Conservation (phyloP, 2,113 vertebrate genomes). For the Trematomus loennbergii region DNA sequence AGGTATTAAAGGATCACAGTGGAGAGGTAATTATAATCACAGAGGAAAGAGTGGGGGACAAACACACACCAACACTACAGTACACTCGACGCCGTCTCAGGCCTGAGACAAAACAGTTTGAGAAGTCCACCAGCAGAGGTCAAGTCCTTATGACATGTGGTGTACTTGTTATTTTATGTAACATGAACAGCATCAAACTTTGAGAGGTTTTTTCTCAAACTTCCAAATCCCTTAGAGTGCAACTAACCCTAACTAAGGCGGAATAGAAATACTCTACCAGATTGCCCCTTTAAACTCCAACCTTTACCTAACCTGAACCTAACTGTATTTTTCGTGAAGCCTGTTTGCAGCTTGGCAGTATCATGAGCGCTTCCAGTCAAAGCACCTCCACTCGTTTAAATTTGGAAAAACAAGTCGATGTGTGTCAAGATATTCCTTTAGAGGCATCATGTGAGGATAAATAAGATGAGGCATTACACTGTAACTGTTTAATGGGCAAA, state of each 20-base stretch:
- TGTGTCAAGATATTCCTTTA: not conserved
- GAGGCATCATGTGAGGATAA: not conserved
- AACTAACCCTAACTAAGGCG: not conserved
- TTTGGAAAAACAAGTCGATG: not conserved
- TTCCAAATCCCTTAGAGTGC: not conserved
- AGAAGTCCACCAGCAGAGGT: constrained; percentile 17
- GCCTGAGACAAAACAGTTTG: constrained; percentile 25
- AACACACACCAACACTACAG: constrained; percentile 49
- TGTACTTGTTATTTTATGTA: not conserved
- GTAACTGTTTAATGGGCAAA: too few species aligned
- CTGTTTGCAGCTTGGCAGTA: not conserved
- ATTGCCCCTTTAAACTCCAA: not conserved
- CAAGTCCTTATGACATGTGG: constrained; percentile 5
- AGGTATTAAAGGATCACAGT: constrained; percentile 69
- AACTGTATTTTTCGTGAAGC: not conserved
- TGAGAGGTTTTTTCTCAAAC: not conserved
- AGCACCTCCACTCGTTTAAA: too few species aligned
- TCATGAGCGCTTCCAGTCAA: not conserved
- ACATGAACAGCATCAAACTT: not conserved
- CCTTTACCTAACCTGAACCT: not conserved
- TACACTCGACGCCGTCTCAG: not conserved
- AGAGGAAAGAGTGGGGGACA: constrained; percentile 41
- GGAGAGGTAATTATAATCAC: constrained; percentile 75
- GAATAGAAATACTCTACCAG: not conserved
- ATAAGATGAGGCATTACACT: not conserved